Evolutionary conservation across 2,888 invertebrate species (phyloP), one percentile per base, ranked within the genome.

Genomic region (Lagria hirta): DNA sequence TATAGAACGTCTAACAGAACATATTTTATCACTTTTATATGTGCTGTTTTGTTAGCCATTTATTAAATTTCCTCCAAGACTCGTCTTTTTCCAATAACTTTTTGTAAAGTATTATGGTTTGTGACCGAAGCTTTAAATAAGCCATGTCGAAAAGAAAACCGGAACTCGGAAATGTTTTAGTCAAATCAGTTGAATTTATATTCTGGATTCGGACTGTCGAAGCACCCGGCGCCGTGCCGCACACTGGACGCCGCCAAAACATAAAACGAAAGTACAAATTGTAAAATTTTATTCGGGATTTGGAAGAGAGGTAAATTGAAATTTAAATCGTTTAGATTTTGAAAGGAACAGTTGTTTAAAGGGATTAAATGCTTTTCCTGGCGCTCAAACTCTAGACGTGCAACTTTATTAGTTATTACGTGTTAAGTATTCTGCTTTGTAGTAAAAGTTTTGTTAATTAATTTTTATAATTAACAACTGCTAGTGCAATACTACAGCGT

Each of bases 181-280:
- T 51, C 47, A 49, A 49, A 53, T 51, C 47, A 51, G 49, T 47
- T 44, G 43, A 49, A 49, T 51, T 51, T 53, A 49, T 53, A 53
- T 53, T 51, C 51, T 27, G 33, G 32, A 27, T 34, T 26, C 36
- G 23, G 38, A 21, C 33, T 12, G 18, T 8, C 24, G 8, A 18
- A 18, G 18, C 5, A 18, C 18, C 5, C 17, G 27, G 16, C 24
- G 34, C 24, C 5, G 24, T n/a, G n/a, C n/a, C n/a, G n/a, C n/a
- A n/a, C n/a, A n/a, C n/a, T n/a, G n/a, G n/a, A n/a, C n/a, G n/a
- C 18, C 5, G 18, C 18, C 18, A 18, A 4, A 18, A 18, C 18
- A 6, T 6, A 6, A 4, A 4, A 18, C 4, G 6, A 4, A 18
- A 18, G 6, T 7, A 18, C 6, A 6, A 6, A 6, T 18, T 7